Base-by-base conservation (phyloP, 2,888 invertebrate species). In the Phaedon cochleariae region DNA sequence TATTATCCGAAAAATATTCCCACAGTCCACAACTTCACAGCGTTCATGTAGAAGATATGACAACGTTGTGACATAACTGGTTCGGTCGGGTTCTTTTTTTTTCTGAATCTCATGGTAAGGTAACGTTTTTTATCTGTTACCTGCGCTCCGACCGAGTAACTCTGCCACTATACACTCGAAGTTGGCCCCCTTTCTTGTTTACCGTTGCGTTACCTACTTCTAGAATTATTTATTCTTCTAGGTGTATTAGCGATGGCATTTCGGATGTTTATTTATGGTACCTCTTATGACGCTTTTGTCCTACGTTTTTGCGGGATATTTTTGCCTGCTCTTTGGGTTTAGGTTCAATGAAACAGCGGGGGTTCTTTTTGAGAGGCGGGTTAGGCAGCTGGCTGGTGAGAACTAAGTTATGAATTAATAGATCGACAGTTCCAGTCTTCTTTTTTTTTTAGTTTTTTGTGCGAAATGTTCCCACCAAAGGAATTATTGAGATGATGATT, bases 181-280 rank as follows among this genome's bases (percentile, higher is more conserved):
- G 62, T 64, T 73, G 74, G 72, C 73, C 73, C 71, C 71, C 64
- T 74, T 74, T 72, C 59, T 20, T 66, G 68, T 72, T 67, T 74
- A 74, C 73, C 73, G 75, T 74, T 75, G 71, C 67, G 67, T 67
- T 63, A 67, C 41, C 41, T 65, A 71, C 68, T 65, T 68, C 59
- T 62, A 49, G 59, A 26, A 46, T 59, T 65, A 61, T 65, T 66
- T 62, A 59, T 62, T 62, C 22, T 18, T 60, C 26, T 31, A 57
- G 57, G 29, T 2, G 41, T 41, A 20, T 21, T 22, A 46, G 29
- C 41, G 5, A 10, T 17, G 45, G 57, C 22, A 57, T 57, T 57
- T 45, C 29, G 12, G 41, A 22, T 37, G 29, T 41, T 57, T 46
- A 45, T 57, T 57, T 57, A 45, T 17, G 45, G 45, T 26, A 45